Percentiles rank a stretch among this genome's conserved stretches.
phyloP scores from a whole-genome alignment of 2,797 vertebrate genomes.

The Glossophaga mutica region DNA sequence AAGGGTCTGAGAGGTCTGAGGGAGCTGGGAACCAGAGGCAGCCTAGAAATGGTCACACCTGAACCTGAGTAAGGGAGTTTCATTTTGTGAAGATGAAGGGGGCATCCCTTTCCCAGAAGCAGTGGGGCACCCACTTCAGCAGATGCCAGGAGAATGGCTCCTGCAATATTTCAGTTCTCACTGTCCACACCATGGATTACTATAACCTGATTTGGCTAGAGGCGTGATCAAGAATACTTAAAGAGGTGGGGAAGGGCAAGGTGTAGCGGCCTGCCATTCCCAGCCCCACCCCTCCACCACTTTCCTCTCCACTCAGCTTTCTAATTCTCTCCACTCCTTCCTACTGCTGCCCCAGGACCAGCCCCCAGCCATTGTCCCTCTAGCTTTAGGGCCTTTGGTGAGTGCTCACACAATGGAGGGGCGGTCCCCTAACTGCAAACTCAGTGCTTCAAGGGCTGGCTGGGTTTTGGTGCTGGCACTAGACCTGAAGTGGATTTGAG shows the following conservation, averaged over 20 bases:
- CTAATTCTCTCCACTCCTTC: background rate
- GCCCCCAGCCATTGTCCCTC: background rate
- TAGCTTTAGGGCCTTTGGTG: background rate
- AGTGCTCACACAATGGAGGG: background rate
- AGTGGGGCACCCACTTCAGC: background rate
- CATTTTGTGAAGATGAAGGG: background rate
- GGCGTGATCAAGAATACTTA: background rate
- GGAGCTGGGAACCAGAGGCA: background rate
- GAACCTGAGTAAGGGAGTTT: background rate
- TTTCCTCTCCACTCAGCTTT: background rate
- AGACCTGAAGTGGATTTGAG: background rate
- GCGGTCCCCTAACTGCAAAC: accelerated
- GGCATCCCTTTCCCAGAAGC: background rate
- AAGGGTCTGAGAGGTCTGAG: background rate
- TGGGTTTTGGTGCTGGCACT: background rate
- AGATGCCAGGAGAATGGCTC: background rate
- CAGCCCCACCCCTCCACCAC: background rate
- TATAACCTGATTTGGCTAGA: background rate
- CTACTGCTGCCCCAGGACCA: background rate
- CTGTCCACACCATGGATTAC: background rate
- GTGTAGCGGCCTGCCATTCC: background rate
- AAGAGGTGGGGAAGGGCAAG: background rate
- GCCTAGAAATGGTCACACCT: background rate
- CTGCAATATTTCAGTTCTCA: background rate
- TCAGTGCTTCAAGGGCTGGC: background rate